phyloP scores from a whole-genome alignment of 2,888 invertebrate species.

The Lissocephala sabroskyi region DNA sequence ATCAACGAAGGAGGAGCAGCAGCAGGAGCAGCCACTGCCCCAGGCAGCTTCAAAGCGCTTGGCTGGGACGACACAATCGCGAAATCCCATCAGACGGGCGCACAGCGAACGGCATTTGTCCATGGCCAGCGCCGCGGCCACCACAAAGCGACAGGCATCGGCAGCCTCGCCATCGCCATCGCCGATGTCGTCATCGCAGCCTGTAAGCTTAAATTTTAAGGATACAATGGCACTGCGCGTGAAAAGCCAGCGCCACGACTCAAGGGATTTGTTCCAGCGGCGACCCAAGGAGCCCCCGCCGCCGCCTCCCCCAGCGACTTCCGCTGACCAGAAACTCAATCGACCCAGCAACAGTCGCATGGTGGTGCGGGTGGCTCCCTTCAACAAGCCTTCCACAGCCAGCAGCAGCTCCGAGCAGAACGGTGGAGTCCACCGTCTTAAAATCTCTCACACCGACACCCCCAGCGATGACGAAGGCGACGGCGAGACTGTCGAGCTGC shows the following conservation, averaged over 20 bases:
- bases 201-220: conserved; percentile 73
- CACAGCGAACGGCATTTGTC: conserved; percentile 69
- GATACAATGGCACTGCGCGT: conserved; percentile 89
- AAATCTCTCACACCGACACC: conserved; percentile 75
- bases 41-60: conserved; percentile 44
- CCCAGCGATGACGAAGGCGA: conserved; percentile 29
- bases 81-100: conserved; percentile 71
- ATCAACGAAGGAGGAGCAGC: conserved; percentile 14
- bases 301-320: conserved; percentile 69
- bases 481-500: conserved; percentile 14
- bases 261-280: conserved; percentile 76
- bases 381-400: conserved; percentile 67
- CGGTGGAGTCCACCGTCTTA: conserved; percentile 74
- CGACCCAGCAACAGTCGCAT: conserved; percentile 63
- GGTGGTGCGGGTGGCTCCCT: conserved; percentile 73
- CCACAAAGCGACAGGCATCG: conserved; percentile 5
- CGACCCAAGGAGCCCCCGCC: conserved; percentile 73
- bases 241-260: conserved; percentile 76
- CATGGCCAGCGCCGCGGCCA: conserved; percentile 19
- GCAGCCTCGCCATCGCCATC: conserved; percentile 35
- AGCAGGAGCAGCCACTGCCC: background rate
- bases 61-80: conserved; percentile 67
- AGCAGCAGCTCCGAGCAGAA: conserved; percentile 58
- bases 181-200: conserved; percentile 36
- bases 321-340: background rate